Evolutionary conservation across 2,888 invertebrate genomes (phyloP), one percentile per base, ranked within the genome.

Genomic region (Hyposoter dolosus): DNA sequence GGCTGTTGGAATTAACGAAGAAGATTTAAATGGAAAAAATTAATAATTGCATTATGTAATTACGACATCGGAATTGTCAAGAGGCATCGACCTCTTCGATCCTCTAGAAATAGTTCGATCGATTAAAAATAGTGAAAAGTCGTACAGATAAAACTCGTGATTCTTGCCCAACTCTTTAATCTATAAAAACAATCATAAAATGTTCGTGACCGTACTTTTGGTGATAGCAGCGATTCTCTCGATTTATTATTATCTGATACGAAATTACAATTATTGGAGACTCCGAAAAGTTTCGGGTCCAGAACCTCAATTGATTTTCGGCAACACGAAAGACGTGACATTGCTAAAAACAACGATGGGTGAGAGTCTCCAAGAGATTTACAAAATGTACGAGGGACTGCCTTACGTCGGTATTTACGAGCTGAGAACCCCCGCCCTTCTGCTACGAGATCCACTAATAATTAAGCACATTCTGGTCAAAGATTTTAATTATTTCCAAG

Each of bases 181-280:
- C 15, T 9, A 15, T 60, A 28, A 60, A 23, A 47, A 17, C 23
- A 9, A 47, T 23, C 28, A 43, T 5, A 82, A 40, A 53, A 85
- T 86, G 86, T 86, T 81, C 56, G 66, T 78, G 17, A 43, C 28
- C 23, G 53, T 75, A 45, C 81, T 87, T 7, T 3, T 79, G 19
- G 69, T 28, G 19, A 77, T 83, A 1, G 69, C 81, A 12, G 43
- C 56, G 17, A 40, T 80, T 15, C 56, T 83, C 43, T 74, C 69
- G 10, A 28, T 87, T 50, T 89, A 89, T 76, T 89, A 88, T 69
- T 89, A 89, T 71, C 79, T 89, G 3, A 90, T 90, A 35, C 88
- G 87, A 69, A 91, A 92, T 66, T 92, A 90, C 79, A 89, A 91
- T 80, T 93, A 94, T 77, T 94, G 94, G 94, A 90, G 91, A 76